Conservation (phyloP, 2,888 invertebrate genomes). For the Hypomecis punctinalis region DNA sequence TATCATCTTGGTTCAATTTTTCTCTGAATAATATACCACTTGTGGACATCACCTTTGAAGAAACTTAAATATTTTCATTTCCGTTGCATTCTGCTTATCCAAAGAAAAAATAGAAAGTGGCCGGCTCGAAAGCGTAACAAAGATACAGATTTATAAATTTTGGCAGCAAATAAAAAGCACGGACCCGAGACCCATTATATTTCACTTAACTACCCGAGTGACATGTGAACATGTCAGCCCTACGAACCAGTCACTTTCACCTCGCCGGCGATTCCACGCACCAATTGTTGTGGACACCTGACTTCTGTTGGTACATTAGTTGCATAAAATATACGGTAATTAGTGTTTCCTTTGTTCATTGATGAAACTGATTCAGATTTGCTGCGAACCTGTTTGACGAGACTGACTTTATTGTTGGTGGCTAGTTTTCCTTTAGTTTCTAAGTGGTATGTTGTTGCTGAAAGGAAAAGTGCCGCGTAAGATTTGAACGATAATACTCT, state of each 20-base stretch:
- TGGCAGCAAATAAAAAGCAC: not conserved
- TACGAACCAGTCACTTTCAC: slow-evolving; percentile 61
- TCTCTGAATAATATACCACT: no score
- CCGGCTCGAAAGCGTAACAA: not conserved
- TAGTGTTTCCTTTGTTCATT: slow-evolving; percentile 27
- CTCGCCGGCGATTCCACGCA: slow-evolving; percentile 60
- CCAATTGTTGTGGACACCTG: slow-evolving; percentile 71
- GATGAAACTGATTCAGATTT: slow-evolving; percentile 20
- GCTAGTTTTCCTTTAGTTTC: not conserved
- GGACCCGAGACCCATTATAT: slow-evolving; percentile 2
- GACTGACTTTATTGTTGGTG: not conserved
- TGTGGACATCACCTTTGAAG: no score
- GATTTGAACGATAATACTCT: no score
- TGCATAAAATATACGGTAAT: slow-evolving; percentile 33
- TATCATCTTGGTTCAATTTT: no score
- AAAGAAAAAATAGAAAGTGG: not conserved
- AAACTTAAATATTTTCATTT: no score
- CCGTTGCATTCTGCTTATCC: no score
- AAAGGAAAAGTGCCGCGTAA: no score
- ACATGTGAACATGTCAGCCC: slow-evolving; percentile 27
- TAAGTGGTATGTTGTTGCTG: not conserved
- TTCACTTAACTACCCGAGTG: not conserved
- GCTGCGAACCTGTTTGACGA: slow-evolving; percentile 7
- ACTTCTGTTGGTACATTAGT: slow-evolving; percentile 31
- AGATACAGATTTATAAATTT: not conserved